A percentile compares a stretch with the other conserved stretches of the same genome.
Evolutionary conservation across 2,113 vertebrate species (phyloP).

Genomic region (Bucco capensis): DNA sequence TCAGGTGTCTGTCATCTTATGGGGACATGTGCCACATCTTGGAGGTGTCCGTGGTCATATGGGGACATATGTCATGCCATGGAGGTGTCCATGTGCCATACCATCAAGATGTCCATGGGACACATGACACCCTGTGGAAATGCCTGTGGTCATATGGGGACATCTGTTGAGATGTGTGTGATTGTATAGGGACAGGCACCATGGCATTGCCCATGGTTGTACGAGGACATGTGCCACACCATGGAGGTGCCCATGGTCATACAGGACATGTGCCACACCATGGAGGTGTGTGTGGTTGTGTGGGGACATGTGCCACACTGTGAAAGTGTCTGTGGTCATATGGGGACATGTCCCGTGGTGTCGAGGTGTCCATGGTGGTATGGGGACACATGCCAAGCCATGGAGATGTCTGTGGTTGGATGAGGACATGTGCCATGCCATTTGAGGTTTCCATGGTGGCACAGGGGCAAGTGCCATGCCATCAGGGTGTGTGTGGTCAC

Average conservation of each 20-base stretch:
- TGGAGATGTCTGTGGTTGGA: fast-evolving
- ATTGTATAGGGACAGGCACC: fast-evolving
- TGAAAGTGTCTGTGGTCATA: too few relatives aligned
- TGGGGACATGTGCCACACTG: background rate
- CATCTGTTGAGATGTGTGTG: fast-evolving
- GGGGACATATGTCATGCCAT: background rate
- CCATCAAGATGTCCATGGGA: background rate
- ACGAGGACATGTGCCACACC: fast-evolving
- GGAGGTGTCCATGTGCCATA: too few relatives aligned
- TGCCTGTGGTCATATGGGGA: fast-evolving
- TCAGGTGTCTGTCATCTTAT: fast-evolving
- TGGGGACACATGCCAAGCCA: fast-evolving
- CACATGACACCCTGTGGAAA: fast-evolving
- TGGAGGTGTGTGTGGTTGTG: background rate
- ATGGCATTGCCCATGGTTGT: fast-evolving
- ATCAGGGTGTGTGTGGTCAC: fast-evolving
- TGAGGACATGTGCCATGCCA: fast-evolving
- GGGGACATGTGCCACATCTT: fast-evolving
- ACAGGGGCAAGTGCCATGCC: background rate
- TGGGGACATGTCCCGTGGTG: fast-evolving
- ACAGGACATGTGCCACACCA: background rate
- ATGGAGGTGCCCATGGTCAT: fast-evolving
- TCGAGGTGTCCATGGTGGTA: background rate
- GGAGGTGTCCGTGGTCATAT: fast-evolving
- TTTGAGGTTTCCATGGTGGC: fast-evolving